Conservation (phyloP, 2,113 vertebrate species). For the Aegypius monachus region DNA sequence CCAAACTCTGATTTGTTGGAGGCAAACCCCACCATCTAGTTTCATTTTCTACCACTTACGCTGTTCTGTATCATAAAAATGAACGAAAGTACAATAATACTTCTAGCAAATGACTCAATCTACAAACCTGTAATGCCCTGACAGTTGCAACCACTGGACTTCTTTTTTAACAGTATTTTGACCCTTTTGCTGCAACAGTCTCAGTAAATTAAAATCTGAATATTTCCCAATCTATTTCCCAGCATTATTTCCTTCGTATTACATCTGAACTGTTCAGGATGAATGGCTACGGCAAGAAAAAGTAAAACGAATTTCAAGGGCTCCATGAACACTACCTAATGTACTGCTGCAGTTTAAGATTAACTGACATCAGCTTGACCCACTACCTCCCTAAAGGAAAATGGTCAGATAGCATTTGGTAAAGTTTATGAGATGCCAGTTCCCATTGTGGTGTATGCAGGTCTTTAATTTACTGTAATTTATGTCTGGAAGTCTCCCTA, state of each 20-base stretch:
- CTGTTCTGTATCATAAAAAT: not conserved
- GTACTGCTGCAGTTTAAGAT: not conserved
- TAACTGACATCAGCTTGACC: constrained; percentile 22
- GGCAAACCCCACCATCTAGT: not conserved
- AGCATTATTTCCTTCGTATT: not conserved
- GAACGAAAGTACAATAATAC: not conserved
- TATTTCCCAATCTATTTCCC: not conserved
- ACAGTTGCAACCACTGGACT: not conserved
- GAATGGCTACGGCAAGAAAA: not conserved
- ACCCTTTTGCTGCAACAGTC: not conserved
- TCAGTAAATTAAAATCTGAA: not conserved
- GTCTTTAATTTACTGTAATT: constrained; percentile 16
- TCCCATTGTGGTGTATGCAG: not conserved
- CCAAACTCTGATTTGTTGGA: not conserved
- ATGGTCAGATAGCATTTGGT: constrained; percentile 23
- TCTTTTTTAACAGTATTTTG: not conserved
- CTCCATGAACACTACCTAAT: not conserved
- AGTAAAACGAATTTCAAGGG: not conserved
- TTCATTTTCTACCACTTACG: not conserved
- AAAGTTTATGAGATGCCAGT: constrained; percentile 3
- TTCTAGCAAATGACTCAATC: not conserved
- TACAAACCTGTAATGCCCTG: not conserved
- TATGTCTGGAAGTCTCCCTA: not conserved
- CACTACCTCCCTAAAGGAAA: constrained; percentile 23
- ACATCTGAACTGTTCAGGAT: not conserved